These are phyloP conservation scores for Diloba caeruleocephala DNA, from an alignment of 2,888 invertebrate genomes.

Conservation along the genomic window DNA sequence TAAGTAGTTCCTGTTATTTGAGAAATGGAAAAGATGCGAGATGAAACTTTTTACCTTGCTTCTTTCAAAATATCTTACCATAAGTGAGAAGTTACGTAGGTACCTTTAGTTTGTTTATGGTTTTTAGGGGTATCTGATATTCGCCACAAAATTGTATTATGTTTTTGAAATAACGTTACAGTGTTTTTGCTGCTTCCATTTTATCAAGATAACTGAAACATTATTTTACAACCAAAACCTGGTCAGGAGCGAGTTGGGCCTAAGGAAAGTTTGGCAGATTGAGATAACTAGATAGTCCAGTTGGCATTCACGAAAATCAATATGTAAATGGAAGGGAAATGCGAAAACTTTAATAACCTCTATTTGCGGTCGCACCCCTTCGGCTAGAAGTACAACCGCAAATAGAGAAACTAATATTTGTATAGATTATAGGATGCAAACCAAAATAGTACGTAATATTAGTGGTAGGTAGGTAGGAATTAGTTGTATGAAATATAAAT, in stretches of 20 bases:
- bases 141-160: background rate
- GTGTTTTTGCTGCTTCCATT: background rate
- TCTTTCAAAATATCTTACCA: background rate
- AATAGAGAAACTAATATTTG: background rate
- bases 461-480: too few species aligned
- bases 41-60: conserved; percentile 9
- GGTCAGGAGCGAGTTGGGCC: background rate
- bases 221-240: background rate
- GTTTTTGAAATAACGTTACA: conserved; percentile 5
- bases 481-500: too few species aligned
- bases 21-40: conserved; percentile 5
- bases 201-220: background rate
- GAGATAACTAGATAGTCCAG: background rate
- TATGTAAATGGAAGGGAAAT: conserved; percentile 8
- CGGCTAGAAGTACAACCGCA: background rate
- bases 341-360: background rate
- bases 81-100: background rate
- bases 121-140: conserved; percentile 4
- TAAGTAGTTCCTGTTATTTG: conserved; percentile 26
- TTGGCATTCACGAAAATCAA: conserved; percentile 3
- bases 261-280: background rate
- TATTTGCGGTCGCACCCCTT: background rate
- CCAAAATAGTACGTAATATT: too few species aligned
- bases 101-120: background rate
- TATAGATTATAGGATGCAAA: too few species aligned